These are phyloP conservation scores for Balaenoptera acutorostrata DNA, from an alignment of 2,113 vertebrate species.

Conservation along the genomic window DNA sequence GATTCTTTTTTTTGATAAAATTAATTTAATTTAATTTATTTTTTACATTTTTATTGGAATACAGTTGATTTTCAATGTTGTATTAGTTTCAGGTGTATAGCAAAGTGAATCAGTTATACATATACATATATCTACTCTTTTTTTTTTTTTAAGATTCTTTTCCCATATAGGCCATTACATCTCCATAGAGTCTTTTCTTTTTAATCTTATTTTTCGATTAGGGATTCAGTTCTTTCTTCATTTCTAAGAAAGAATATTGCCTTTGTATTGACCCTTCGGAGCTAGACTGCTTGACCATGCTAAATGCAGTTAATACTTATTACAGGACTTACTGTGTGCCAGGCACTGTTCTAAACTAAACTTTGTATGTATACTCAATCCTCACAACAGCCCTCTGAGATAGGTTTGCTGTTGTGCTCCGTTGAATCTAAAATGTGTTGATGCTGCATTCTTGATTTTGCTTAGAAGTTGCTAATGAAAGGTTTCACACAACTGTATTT, in stretches of 20 bases:
- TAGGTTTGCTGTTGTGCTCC: neutral
- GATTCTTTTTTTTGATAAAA: neutral
- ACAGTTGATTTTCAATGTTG: no score
- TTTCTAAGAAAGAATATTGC: neutral
- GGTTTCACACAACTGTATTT: neutral
- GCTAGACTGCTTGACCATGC: neutral
- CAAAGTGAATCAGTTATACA: no score
- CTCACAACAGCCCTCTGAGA: neutral
- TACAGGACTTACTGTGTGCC: neutral
- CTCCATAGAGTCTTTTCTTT: neutral
- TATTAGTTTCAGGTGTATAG: no score
- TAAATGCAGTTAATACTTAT: neutral
- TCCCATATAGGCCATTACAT: no score
- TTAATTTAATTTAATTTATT: no score
- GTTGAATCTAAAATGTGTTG: neutral
- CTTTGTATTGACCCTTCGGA: neutral
- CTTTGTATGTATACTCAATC: neutral
- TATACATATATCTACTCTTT: no score
- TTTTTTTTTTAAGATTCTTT: no score
- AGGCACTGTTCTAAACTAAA: neutral
- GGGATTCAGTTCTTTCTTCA: neutral
- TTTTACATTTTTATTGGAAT: neutral
- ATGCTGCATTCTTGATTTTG: neutral
- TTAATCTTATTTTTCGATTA: neutral
- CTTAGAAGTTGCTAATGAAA: neutral